A percentile compares a stretch with the other conserved stretches of the same genome.
Evolutionary conservation across 2,113 vertebrate species (phyloP).

Genomic region (Pituophis catenifer): DNA sequence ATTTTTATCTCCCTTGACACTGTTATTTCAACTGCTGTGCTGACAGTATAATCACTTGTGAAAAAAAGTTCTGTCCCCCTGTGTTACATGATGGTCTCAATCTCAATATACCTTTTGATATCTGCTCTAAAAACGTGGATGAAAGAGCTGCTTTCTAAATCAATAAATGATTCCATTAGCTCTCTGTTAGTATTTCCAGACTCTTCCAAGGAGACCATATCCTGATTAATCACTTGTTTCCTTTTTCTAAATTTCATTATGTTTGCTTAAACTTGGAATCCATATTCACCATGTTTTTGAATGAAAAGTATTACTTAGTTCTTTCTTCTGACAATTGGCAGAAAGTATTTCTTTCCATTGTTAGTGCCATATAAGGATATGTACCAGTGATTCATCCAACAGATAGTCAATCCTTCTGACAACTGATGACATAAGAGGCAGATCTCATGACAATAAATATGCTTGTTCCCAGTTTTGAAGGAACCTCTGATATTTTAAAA

Average conservation of each 20-base stretch:
- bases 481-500: not conserved
- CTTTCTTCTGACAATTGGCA: conserved; percentile 9
- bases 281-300: not conserved
- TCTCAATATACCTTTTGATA: not conserved
- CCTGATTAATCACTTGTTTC: not conserved
- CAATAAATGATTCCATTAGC: not conserved
- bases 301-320: conserved; percentile 10
- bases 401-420: not conserved
- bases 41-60: not conserved
- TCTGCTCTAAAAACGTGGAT: not conserved
- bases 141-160: not conserved
- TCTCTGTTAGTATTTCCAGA: not conserved
- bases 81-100: not conserved
- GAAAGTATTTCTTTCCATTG: not conserved
- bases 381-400: not conserved
- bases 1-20: not conserved
- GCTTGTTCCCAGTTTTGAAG: conserved; percentile 9
- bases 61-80: not conserved
- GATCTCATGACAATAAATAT: not conserved
- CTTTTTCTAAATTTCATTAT: not conserved
- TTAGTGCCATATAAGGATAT: conserved; percentile 1
- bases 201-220: not conserved
- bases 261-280: not conserved
- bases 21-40: not conserved
- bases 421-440: not conserved